Percentiles rank a stretch among this genome's conserved stretches.
phyloP scores from a whole-genome alignment of 2,888 invertebrate species.

The Herminia tarsipennalis region DNA sequence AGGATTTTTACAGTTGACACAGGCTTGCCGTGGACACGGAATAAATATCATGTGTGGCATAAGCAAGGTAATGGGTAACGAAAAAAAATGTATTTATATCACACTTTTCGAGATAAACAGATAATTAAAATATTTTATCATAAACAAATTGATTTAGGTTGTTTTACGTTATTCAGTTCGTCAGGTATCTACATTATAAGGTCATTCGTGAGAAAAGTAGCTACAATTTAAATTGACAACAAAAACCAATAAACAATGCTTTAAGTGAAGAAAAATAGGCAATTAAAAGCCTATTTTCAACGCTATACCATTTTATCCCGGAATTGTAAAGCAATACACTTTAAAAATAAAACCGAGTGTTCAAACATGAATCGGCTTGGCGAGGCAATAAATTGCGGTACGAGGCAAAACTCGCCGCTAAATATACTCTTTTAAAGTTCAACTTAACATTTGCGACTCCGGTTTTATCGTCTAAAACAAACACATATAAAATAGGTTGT shows the following conservation, averaged over 20 bases:
- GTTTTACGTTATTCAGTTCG: too few relatives aligned
- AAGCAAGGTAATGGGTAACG: too few relatives aligned
- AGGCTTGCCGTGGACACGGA: too few relatives aligned
- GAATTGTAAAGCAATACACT: slow-evolving; percentile 48
- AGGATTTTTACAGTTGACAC: too few relatives aligned
- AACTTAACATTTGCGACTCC: slow-evolving; percentile 49
- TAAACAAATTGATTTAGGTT: too few relatives aligned
- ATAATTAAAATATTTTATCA: too few relatives aligned
- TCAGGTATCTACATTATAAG: too few relatives aligned
- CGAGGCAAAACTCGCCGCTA: slow-evolving; percentile 48
- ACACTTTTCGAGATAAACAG: too few relatives aligned
- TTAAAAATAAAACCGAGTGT: slow-evolving; percentile 51
- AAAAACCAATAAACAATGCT: slow-evolving; percentile 19
- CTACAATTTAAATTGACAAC: neutral
- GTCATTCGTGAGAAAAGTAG: too few relatives aligned
- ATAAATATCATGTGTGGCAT: too few relatives aligned
- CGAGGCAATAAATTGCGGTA: slow-evolving; percentile 51
- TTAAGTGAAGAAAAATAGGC: slow-evolving; percentile 34
- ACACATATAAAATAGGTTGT: slow-evolving; percentile 41
- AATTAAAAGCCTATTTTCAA: slow-evolving; percentile 36
- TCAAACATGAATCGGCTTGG: slow-evolving; percentile 52
- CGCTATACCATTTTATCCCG: slow-evolving; percentile 37
- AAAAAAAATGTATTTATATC: too few relatives aligned
- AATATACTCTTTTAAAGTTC: slow-evolving; percentile 53
- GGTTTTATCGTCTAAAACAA: slow-evolving; percentile 52